These are phyloP conservation scores for Calliphora vicina DNA, from an alignment of 1,140 invertebrate genomes.

Conservation along the genomic window DNA sequence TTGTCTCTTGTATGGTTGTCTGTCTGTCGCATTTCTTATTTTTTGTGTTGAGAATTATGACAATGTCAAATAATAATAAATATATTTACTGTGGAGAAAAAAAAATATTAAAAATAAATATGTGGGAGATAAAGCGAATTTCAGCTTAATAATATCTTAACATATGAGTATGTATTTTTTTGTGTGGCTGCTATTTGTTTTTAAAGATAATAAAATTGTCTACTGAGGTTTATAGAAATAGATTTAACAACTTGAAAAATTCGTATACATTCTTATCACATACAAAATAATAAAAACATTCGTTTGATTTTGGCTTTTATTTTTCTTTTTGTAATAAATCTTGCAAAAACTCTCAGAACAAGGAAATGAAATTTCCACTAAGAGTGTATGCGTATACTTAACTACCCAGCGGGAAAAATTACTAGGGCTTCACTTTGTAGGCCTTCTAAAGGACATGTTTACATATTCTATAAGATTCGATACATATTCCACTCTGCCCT, in stretches of 20 bases:
- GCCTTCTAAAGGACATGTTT: too few relatives aligned
- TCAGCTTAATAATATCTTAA: background rate
- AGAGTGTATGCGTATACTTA: too few relatives aligned
- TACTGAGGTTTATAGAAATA: background rate
- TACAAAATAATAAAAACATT: slow-evolving; percentile 14
- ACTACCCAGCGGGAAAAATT: too few relatives aligned
- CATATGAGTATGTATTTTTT: background rate
- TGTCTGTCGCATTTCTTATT: too few relatives aligned
- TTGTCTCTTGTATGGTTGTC: background rate
- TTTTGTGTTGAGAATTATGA: background rate
- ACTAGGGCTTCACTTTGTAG: too few relatives aligned
- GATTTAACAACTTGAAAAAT: background rate
- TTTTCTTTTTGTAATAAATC: background rate
- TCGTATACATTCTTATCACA: background rate
- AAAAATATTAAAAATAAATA: too few relatives aligned
- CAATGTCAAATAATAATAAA: background rate
- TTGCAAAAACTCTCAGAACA: background rate
- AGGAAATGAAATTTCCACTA: background rate
- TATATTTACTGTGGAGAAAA: background rate
- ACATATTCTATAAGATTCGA: too few relatives aligned
- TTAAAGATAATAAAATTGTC: slow-evolving; percentile 2
- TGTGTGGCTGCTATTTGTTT: background rate
- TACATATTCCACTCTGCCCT: too few relatives aligned
- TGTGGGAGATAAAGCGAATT: background rate
- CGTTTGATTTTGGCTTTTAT: background rate